phyloP scores from a whole-genome alignment of 2,113 vertebrate species.

The Lipophrys pholis region DNA sequence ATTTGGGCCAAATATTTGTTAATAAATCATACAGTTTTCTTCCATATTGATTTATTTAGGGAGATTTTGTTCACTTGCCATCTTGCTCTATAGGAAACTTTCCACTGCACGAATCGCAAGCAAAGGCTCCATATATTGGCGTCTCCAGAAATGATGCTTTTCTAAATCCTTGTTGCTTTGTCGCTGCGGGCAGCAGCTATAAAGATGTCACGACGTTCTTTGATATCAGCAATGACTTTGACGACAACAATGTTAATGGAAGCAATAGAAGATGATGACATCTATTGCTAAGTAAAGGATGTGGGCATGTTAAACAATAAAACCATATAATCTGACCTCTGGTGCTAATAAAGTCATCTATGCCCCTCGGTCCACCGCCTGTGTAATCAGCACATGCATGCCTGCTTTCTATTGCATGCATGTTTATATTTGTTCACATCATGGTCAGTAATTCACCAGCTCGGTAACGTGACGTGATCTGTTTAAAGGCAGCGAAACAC shows the following conservation, averaged over 20 bases:
- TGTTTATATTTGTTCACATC: not conserved
- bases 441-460: not conserved
- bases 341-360: not conserved
- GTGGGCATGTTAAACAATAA: not conserved
- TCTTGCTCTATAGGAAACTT: too few species aligned
- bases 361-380: not conserved
- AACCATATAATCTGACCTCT: not conserved
- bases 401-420: not conserved
- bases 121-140: too few species aligned
- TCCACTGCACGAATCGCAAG: too few species aligned
- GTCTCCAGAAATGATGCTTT: too few species aligned
- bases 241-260: not conserved
- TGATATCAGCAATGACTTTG: not conserved
- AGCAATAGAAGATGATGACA: not conserved
- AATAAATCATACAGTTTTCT: too few species aligned
- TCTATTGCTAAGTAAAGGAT: not conserved
- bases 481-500: not conserved
- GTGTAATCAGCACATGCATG: not conserved
- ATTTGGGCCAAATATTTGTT: too few species aligned
- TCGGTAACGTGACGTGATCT: constrained; percentile 1
- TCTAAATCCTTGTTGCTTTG: too few species aligned
- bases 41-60: too few species aligned
- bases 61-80: too few species aligned
- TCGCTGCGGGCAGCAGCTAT: too few species aligned
- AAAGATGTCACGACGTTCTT: too few species aligned